Conservation (phyloP, 2,888 invertebrate genomes). For the Protodeltote pygarga region DNA sequence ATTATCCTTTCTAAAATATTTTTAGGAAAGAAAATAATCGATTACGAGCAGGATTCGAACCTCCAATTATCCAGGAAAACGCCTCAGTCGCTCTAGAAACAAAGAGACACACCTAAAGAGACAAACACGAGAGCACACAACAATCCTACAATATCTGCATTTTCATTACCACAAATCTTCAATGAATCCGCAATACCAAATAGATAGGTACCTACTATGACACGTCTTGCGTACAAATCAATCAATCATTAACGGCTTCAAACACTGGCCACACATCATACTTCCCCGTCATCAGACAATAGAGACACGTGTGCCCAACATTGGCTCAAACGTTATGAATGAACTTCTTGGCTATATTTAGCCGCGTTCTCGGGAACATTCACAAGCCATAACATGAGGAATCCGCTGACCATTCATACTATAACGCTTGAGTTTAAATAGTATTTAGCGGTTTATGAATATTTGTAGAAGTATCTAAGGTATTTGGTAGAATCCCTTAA, state of each 20-base stretch:
- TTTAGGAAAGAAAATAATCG: too few species aligned
- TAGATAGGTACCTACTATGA: too few species aligned
- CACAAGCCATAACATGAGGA: constrained; percentile 40
- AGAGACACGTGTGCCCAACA: constrained; percentile 21
- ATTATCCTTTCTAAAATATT: too few species aligned
- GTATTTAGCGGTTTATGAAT: constrained; percentile 12
- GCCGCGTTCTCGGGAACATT: constrained; percentile 27
- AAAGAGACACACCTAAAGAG: too few species aligned
- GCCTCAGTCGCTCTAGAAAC: too few species aligned
- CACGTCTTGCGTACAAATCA: not conserved
- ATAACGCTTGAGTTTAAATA: constrained; percentile 19
- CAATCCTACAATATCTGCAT: too few species aligned
- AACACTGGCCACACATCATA: constrained; percentile 12
- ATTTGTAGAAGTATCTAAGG: not conserved
- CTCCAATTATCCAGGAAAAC: too few species aligned
- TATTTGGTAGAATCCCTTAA: too few species aligned
- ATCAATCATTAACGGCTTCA: not conserved
- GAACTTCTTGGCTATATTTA: constrained; percentile 43
- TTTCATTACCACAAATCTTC: too few species aligned
- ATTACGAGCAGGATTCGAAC: too few species aligned
- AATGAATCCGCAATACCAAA: too few species aligned
- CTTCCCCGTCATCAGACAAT: constrained; percentile 28
- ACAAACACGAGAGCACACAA: too few species aligned
- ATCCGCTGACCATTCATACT: constrained; percentile 46
- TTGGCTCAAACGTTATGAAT: constrained; percentile 44